Percentiles rank a stretch among this genome's conserved stretches.
Evolutionary conservation across 2,113 vertebrate species (phyloP).

Genomic region (Hypomesus transpacificus): DNA sequence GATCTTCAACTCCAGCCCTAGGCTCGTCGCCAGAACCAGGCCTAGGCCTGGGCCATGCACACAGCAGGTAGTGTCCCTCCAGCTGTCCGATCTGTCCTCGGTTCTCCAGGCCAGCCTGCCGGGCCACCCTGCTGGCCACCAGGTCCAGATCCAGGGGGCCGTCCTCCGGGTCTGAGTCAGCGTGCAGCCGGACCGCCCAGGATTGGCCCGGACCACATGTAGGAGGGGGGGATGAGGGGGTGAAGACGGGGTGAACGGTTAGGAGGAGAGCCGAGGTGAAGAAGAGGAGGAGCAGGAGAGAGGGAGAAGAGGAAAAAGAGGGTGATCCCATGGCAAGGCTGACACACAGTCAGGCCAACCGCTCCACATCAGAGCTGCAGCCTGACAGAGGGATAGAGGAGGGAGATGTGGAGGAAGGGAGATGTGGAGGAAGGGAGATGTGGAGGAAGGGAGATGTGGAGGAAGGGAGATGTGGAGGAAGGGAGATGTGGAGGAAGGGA

Average conservation of each 20-base stretch:
- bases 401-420: neutral
- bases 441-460: too few relatives aligned
- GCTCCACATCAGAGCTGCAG: slow-evolving; percentile 65
- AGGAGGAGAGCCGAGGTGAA: slow-evolving; percentile 40
- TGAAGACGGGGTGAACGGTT: slow-evolving; percentile 32
- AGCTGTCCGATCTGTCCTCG: slow-evolving; percentile 90
- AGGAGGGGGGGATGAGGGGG: slow-evolving; percentile 19
- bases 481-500: too few relatives aligned
- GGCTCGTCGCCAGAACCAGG: neutral
- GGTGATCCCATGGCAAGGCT: slow-evolving; percentile 61
- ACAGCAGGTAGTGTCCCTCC: slow-evolving; percentile 84
- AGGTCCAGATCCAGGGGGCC: slow-evolving; percentile 69
- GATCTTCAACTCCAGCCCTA: slow-evolving; percentile 22
- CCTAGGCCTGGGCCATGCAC: slow-evolving; percentile 25
- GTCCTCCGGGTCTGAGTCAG: slow-evolving; percentile 33
- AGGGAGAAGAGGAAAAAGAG: slow-evolving; percentile 47
- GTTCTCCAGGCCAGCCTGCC: slow-evolving; percentile 78
- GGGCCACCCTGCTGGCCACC: slow-evolving; percentile 77
- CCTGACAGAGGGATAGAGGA: slow-evolving; percentile 33
- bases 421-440: too few relatives aligned
- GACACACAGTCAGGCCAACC: slow-evolving; percentile 25
- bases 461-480: too few relatives aligned
- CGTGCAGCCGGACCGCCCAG: slow-evolving; percentile 82
- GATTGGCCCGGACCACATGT: slow-evolving; percentile 66
- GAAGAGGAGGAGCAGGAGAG: slow-evolving; percentile 47